phyloP scores from a whole-genome alignment of 2,113 vertebrate species.

The Pica pica region DNA sequence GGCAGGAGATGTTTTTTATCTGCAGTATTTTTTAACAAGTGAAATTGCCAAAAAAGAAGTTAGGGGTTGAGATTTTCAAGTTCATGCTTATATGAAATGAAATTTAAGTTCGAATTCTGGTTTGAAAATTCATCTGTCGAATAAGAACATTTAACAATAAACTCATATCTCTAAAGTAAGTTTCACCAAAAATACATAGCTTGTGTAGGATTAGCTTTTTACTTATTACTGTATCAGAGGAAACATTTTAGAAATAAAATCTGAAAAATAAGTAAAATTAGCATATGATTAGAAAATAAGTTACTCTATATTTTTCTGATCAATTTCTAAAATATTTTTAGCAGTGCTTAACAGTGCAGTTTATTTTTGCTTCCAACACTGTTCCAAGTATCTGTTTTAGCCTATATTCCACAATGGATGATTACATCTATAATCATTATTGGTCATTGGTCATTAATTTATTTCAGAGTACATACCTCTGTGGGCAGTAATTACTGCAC shows the following conservation, averaged over 20 bases:
- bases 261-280: not conserved
- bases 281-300: not conserved
- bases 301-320: not conserved
- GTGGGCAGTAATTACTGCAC: slow-evolving; percentile 75
- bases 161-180: not conserved
- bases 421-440: slow-evolving; percentile 75
- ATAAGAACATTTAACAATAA: not conserved
- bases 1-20: not conserved
- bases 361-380: slow-evolving; percentile 38
- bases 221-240: not conserved
- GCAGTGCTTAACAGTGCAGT: not conserved
- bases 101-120: not conserved
- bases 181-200: not conserved
- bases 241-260: slow-evolving; percentile 7
- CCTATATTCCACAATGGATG: slow-evolving; percentile 67
- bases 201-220: not conserved
- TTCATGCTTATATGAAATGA: not conserved
- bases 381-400: slow-evolving; percentile 55
- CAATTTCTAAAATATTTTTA: slow-evolving; percentile 37
- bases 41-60: not conserved
- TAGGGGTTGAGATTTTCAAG: not conserved
- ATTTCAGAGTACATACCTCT: slow-evolving; percentile 72
- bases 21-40: not conserved
- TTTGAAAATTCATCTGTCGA: not conserved
- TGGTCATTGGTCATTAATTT: slow-evolving; percentile 83